Evolutionary conservation across 2,113 vertebrate genomes (phyloP).

Genomic region (Oxyruncus cristatus): DNA sequence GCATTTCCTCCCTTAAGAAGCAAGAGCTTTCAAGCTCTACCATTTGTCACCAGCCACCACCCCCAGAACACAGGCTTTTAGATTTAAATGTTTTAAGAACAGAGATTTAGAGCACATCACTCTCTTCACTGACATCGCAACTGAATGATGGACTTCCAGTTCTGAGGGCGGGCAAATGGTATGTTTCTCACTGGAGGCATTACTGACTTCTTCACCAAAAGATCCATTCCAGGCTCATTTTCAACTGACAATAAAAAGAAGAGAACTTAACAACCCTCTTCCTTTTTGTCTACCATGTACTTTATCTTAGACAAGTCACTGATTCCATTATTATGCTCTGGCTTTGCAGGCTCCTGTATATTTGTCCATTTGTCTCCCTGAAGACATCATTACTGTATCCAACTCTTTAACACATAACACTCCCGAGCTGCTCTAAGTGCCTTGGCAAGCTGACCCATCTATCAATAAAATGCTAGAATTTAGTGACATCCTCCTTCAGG

Average conservation of each 20-base stretch:
- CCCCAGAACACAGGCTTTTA: background rate
- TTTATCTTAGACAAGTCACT: constrained; percentile 43
- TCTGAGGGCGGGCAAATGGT: background rate
- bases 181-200: constrained; percentile 9
- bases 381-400: background rate
- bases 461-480: background rate
- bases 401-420: background rate
- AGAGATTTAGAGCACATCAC: background rate
- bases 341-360: constrained; percentile 4
- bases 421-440: background rate
- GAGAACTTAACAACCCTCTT: constrained; percentile 15
- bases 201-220: constrained; percentile 6
- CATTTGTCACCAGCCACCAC: background rate
- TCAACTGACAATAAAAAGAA: constrained; percentile 28
- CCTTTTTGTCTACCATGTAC: background rate
- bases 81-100: background rate
- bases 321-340: constrained; percentile 25
- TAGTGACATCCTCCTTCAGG: background rate
- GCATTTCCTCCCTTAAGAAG: background rate
- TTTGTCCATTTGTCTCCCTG: constrained; percentile 51
- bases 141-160: constrained; percentile 7
- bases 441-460: background rate
- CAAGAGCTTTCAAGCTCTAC: background rate
- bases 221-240: constrained; percentile 12
- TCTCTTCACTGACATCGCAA: background rate